These are phyloP conservation scores for Lamproptera curius DNA, from an alignment of 2,888 invertebrate genomes.

Conservation along the genomic window DNA sequence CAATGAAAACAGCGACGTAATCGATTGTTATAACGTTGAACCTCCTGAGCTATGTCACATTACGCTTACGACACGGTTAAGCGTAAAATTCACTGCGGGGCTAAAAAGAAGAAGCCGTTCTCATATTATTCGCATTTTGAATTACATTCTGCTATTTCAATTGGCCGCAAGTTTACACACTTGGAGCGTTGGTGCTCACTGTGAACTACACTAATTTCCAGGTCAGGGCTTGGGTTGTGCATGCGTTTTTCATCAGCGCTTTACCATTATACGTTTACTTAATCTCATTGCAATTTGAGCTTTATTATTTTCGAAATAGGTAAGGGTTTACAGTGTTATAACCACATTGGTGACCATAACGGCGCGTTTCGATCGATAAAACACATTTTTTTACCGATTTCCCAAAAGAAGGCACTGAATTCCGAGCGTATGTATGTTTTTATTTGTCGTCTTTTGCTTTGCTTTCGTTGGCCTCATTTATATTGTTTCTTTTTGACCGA, in stretches of 20 bases:
- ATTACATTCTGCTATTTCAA: slow-evolving; percentile 18
- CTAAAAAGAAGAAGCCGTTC: slow-evolving; percentile 10
- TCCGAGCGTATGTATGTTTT: too few relatives aligned
- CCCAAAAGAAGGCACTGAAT: too few relatives aligned
- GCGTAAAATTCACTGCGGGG: slow-evolving; percentile 6
- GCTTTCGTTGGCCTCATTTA: too few relatives aligned
- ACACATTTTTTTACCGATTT: too few relatives aligned
- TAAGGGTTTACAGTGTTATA: background rate
- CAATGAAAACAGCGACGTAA: too few relatives aligned
- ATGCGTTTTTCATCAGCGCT: slow-evolving; percentile 28
- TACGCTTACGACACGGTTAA: too few relatives aligned
- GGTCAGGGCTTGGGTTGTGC: slow-evolving; percentile 21
- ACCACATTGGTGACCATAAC: background rate
- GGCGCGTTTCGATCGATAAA: background rate
- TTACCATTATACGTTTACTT: slow-evolving; percentile 18
- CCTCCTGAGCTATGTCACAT: too few relatives aligned
- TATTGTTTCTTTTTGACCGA: too few relatives aligned
- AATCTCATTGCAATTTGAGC: slow-evolving; percentile 1
- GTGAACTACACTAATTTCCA: slow-evolving; percentile 19
- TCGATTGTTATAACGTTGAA: too few relatives aligned
- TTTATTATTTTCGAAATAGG: background rate
- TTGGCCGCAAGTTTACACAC: slow-evolving; percentile 17
- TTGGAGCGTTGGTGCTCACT: slow-evolving; percentile 2
- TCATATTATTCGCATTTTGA: slow-evolving; percentile 16
- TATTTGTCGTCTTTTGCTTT: too few relatives aligned